Base-by-base conservation (phyloP, 1,140 invertebrate genomes). In the Drosophila quadrilineata region DNA sequence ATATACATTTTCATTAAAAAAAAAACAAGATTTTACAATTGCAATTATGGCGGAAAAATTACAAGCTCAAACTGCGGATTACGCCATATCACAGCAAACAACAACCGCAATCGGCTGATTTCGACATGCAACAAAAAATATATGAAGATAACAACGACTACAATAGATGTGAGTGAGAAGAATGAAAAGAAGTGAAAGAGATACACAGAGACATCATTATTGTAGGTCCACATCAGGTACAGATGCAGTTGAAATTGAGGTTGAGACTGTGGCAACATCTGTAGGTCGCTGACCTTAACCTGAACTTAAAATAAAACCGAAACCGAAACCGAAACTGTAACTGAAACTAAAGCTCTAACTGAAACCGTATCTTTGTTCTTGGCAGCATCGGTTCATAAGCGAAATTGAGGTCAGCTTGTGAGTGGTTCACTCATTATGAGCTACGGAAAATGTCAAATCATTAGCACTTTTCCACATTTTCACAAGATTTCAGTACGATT, bases 321-420 rank as follows among this genome's bases (percentile, higher is more conserved):
- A 36, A 63, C 29, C 14, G 19, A 43, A 40, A 35, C 10, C 9
- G 22, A 58, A n/a, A n/a, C n/a, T n/a, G n/a, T n/a, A n/a, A n/a
- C n/a, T n/a, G n/a, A n/a, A n/a, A n/a, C n/a, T n/a, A n/a, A n/a
- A n/a, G n/a, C n/a, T n/a, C n/a, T 16, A 16, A 38, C 48, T n/a
- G 17, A 16, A 21, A 16, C 6, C 8, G 19, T n/a, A 26, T 19
- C 22, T 12, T 3, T 26, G 49, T 22, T 26, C 28, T 49, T 41
- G n/a, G n/a, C 29, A 31, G 45, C 24, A 26, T 48, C 45, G 45
- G 46, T 46, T 52, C 38, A 57, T 50, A 26, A 28, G 28, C 33
- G n/a, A 53, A 38, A 74, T 71, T 67, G 50, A 57, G 71, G 71
- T 71, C 63, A 62, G 38, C 40, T n/a, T n/a, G n/a, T n/a, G n/a